Conservation (phyloP, 2,888 invertebrate genomes). For the Phymatocera aterrima region DNA sequence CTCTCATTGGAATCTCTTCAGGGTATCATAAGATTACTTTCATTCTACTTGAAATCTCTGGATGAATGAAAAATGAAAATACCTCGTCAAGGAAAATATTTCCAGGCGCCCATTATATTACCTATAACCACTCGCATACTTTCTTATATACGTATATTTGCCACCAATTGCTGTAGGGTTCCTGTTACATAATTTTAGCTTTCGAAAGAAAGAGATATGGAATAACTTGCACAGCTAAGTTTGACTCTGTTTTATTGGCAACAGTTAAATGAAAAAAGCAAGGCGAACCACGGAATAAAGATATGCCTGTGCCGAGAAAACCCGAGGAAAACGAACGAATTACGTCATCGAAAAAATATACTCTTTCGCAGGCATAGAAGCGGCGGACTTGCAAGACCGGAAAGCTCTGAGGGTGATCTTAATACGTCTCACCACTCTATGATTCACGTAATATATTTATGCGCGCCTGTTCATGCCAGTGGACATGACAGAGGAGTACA, state of each 20-base stretch:
- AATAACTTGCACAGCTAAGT: no score
- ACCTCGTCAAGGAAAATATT: background rate
- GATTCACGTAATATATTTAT: background rate
- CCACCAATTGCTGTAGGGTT: background rate
- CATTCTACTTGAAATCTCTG: background rate
- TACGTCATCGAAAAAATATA: constrained; percentile 13
- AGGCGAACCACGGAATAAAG: background rate
- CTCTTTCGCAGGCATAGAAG: constrained; percentile 15
- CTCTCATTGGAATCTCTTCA: background rate
- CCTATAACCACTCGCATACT: background rate
- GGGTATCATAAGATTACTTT: background rate
- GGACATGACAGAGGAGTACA: constrained; percentile 1
- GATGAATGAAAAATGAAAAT: constrained; percentile 9
- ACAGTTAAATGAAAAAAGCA: background rate
- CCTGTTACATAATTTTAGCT: background rate
- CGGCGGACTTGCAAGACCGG: background rate
- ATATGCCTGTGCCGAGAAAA: background rate
- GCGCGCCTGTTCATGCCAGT: background rate
- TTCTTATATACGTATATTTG: background rate
- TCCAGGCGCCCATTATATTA: background rate
- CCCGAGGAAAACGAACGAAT: constrained; percentile 3
- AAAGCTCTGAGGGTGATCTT: background rate
- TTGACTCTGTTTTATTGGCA: background rate
- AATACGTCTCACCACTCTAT: constrained; percentile 7
- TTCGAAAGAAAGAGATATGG: background rate